Evolutionary conservation across 2,888 invertebrate species (phyloP).

Genomic region (Auanema freiburgensis): DNA sequence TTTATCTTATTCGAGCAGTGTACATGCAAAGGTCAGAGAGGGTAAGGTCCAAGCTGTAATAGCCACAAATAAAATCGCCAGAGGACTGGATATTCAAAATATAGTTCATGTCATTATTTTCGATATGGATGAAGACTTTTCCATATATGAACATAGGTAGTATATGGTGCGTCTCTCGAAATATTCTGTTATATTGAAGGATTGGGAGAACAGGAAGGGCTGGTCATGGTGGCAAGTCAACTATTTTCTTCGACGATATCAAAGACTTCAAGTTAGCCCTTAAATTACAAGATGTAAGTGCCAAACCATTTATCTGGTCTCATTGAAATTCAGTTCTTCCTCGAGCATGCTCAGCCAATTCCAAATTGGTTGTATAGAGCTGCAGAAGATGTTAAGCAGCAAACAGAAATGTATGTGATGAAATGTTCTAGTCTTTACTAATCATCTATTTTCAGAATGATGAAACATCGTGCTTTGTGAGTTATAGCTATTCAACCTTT

Average conservation of each 20-base stretch:
- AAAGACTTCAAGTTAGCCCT: background rate
- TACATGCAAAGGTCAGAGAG: background rate
- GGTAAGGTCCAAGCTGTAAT: conserved; percentile 18
- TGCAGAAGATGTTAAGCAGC: background rate
- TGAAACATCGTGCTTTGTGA: too few relatives aligned
- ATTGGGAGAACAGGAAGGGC: conserved; percentile 15
- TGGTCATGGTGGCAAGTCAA: conserved; percentile 22
- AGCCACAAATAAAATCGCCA: conserved; percentile 16
- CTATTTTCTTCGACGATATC: conserved; percentile 2
- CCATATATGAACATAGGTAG: conserved; percentile 16
- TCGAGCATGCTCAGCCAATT: conserved; percentile 12
- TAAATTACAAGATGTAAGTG: background rate
- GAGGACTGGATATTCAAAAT: conserved; percentile 20
- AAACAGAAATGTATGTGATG: too few relatives aligned
- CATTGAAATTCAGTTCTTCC: conserved; percentile 11
- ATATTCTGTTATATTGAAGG: background rate
- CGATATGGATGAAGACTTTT: conserved; percentile 11
- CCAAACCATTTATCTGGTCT: background rate
- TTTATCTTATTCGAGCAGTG: background rate
- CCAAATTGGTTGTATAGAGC: conserved; percentile 11
- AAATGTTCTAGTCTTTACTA: too few relatives aligned
- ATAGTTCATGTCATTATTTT: conserved; percentile 12
- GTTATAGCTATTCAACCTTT: too few relatives aligned
- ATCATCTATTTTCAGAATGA: too few relatives aligned
- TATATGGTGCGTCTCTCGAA: too few relatives aligned